Conservation (phyloP, 2,888 invertebrate genomes). For the Drosophila siamana region DNA sequence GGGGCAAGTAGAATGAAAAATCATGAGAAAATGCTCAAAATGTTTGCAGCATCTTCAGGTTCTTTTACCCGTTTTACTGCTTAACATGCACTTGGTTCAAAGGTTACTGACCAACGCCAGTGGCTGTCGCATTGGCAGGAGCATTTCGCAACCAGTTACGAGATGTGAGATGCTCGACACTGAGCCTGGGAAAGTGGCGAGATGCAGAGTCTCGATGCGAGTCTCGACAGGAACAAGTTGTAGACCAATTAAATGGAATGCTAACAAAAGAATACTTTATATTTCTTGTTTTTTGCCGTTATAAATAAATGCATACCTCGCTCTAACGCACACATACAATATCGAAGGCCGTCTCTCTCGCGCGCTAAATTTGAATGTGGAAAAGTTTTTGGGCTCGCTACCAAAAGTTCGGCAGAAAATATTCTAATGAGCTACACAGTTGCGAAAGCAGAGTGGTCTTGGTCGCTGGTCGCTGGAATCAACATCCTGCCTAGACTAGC, state of each 20-base stretch:
- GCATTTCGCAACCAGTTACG: constrained; percentile 41
- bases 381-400: constrained; percentile 52
- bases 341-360: constrained; percentile 21
- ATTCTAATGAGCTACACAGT: constrained; percentile 80
- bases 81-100: constrained; percentile 66
- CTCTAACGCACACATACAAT: constrained; percentile 20
- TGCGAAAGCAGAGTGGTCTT: constrained; percentile 32
- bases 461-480: constrained; percentile 13
- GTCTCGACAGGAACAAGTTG: constrained; percentile 73
- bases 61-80: constrained; percentile 60
- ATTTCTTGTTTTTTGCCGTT: constrained; percentile 41
- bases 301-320: constrained; percentile 62
- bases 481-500: constrained; percentile 62
- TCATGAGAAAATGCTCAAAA: constrained; percentile 72
- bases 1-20: constrained; percentile 35
- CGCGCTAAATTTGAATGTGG: constrained; percentile 20
- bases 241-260: constrained; percentile 76
- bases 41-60: constrained; percentile 69
- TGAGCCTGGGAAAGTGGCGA: constrained; percentile 43
- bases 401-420: constrained; percentile 70
- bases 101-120: constrained; percentile 72
- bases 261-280: constrained; percentile 62
- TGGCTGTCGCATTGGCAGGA: background rate
- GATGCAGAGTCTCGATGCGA: constrained; percentile 41
- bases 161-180: constrained; percentile 25